A percentile compares a stretch with the other conserved stretches of the same genome.
Evolutionary conservation across 2,113 vertebrate species (phyloP).

Genomic region (Syngnathus floridae): DNA sequence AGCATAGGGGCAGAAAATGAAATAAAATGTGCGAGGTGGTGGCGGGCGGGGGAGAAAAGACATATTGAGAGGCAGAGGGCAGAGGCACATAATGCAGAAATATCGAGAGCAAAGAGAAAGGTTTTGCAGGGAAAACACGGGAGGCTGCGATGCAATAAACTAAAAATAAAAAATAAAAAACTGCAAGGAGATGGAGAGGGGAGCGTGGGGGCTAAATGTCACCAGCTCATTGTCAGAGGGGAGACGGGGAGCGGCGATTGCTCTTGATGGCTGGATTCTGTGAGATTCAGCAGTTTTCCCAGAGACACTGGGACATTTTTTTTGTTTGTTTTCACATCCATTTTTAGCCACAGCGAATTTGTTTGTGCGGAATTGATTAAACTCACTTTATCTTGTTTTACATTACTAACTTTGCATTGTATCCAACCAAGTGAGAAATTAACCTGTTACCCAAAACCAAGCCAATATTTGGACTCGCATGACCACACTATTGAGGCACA

Average conservation of each 20-base stretch:
- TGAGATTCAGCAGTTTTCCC: conserved; percentile 63
- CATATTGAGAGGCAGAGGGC: conserved; percentile 67
- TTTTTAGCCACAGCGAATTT: neutral
- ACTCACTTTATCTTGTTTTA: no score
- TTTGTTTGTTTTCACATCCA: neutral
- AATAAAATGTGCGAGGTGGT: conserved; percentile 43
- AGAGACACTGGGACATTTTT: conserved; percentile 1
- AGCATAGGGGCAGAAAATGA: conserved; percentile 49
- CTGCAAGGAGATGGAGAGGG: conserved; percentile 38
- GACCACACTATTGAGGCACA: neutral
- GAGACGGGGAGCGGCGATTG: conserved; percentile 50
- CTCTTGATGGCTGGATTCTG: conserved; percentile 59
- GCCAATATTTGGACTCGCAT: neutral
- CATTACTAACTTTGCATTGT: no score
- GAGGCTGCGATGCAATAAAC: conserved; percentile 65
- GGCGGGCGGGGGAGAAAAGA: conserved; percentile 37
- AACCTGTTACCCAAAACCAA: neutral
- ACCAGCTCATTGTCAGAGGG: conserved; percentile 54
- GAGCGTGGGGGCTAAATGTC: conserved; percentile 49
- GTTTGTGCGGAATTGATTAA: neutral
- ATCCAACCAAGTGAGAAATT: neutral
- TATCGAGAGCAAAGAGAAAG: conserved; percentile 70
- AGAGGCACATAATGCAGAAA: conserved; percentile 69
- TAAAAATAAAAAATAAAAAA: conserved; percentile 61
- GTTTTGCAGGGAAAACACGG: conserved; percentile 63